Evolutionary conservation across 2,113 vertebrate species (phyloP), one percentile per base, ranked within the genome.

Genomic region (Colossoma macropomum): DNA sequence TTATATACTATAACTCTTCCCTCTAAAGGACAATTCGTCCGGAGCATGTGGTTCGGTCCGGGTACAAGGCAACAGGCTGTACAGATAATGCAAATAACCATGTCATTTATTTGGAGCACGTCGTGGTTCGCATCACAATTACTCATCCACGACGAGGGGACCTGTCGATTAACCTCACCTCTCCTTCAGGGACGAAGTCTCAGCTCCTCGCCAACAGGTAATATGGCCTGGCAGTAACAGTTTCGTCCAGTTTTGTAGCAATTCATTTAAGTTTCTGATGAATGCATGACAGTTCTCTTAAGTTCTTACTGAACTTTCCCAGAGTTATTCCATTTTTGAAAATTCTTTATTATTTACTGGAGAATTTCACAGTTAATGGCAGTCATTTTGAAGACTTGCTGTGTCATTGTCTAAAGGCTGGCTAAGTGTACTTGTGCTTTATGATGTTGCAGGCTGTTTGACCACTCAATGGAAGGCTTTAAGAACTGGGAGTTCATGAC

Each of bases 401-500:
- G 75, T 74, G 71, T 82, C 85, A 82, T 41, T 68, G 21, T 80
- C 10, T n/a, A 25, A 30, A 38, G 75, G 30, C n/a, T 38, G 25
- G 30, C 19, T 60, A 28, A 0, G 1, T 41, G 0, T 54, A 62
- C 10, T 56, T 52, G 1, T 54, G 69, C 73, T 79, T 32, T 84
- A 32, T 84, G 27, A 4, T 80, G 21, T 75, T 91, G 41, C 93
- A 99, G 98, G 92, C 91, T 99, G 83, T 99, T 99, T 94, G 98
- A 99, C 92, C 97, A 99, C 94, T 99, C 98, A 84, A 98, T 97
- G 96, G 98, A 99, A 94, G 98, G 98, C 72, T 99, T 99, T 93
- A 99, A 99, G 93, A 99, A 98, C 92, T 99, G 98, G 98, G 98
- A 99, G 89, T 99, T 99, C 86, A 99, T 99, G 98, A 99, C 98